Conservation (phyloP, 2,113 vertebrate genomes). For the Mungos mungo region DNA sequence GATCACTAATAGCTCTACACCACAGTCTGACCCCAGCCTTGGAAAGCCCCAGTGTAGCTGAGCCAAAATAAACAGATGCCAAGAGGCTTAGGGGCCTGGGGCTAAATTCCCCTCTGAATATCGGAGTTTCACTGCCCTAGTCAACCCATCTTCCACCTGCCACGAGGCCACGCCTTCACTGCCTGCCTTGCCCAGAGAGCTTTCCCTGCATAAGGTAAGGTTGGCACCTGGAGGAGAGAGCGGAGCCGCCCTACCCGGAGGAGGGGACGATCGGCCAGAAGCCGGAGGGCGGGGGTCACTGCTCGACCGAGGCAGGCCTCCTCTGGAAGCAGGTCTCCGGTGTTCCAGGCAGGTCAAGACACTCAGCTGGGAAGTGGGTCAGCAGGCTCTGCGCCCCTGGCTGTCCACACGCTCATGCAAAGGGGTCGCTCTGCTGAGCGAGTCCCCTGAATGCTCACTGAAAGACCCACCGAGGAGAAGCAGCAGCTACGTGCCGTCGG, state of each 20-base stretch:
- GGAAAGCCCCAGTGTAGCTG: slow-evolving; percentile 35
- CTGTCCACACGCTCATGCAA: neutral
- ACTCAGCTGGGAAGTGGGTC: neutral
- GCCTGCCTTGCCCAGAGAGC: neutral
- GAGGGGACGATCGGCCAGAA: neutral
- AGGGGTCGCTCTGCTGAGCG: neutral
- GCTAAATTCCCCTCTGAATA: neutral
- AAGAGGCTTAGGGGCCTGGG: neutral
- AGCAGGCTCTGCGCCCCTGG: neutral
- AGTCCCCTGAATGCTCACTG: neutral
- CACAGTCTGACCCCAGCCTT: neutral
- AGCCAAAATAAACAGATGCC: neutral
- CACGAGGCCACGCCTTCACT: neutral
- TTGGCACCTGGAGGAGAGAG: too few species aligned
- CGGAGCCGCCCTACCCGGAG: neutral
- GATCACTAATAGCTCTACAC: neutral
- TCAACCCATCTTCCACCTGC: accelerated
- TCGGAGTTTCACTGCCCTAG: neutral
- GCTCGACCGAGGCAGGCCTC: neutral
- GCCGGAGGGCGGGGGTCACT: too few species aligned
- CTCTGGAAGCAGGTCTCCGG: neutral
- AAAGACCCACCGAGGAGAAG: neutral
- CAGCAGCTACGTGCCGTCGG: neutral
- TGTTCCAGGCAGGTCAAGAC: neutral
- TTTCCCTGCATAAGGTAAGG: neutral